Evolutionary conservation across 2,113 vertebrate species (phyloP), one percentile per base, ranked within the genome.

Genomic region (Dascyllus trimaculatus): DNA sequence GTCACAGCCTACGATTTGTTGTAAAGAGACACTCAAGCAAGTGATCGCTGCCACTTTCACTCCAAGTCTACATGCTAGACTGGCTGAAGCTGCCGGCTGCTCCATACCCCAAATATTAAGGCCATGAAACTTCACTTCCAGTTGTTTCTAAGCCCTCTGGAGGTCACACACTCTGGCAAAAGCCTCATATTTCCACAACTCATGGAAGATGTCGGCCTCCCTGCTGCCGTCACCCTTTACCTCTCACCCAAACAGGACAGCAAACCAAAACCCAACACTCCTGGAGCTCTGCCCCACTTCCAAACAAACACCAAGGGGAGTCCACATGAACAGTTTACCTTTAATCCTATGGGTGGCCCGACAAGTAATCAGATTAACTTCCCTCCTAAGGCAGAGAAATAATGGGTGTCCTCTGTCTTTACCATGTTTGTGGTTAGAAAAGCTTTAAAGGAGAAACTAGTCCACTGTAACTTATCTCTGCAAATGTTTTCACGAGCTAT

Each of bases 221-320:
- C 32, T 1, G 0, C 54, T 58, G 54, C 67, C 11, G 2, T 46
- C 67, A 40, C 38, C n/a, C 62, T 25, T 38, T 76, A 76, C 75
- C 52, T 22, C 45, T 72, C 57, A 59, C 60, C 79, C 61, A 71
- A 78, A 81, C 78, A 81, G 29, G 75, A 51, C 10, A 71, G 79
- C 88, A 91, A 93, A 88, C 90, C 92, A 93, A 56, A 86, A 85
- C 80, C 80, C 78, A 71, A 82, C 72, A 81, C 86, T 68, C n/a
- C 8, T 8, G 21, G 25, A 81, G 75, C 75, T 64, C 45, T 58
- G 53, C 32, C 62, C 40, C 14, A 14, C 71, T 78, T 84, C 89
- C 58, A 91, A 91, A 90, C 76, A 92, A 93, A 92, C 89, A 90
- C 62, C 15, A 7, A 73, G 60, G 51, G 67, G 75, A 87, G 74